Evolutionary conservation across 2,797 vertebrate genomes (phyloP).

Genomic region (Miichthys miiuy): DNA sequence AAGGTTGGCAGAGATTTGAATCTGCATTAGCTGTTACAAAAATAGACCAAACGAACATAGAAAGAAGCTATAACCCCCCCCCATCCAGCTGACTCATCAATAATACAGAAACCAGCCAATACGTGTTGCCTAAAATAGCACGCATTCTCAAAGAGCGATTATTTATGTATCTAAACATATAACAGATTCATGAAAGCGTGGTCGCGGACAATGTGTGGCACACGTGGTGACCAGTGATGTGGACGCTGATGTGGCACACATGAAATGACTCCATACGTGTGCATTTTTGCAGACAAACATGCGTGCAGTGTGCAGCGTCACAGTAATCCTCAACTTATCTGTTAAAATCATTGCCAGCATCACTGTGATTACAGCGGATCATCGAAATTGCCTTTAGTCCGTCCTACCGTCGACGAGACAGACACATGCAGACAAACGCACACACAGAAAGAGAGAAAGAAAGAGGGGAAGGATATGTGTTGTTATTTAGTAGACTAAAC

Average conservation of each 20-base stretch:
- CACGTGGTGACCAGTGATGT: constrained; percentile 37
- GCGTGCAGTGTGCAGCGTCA: constrained; percentile 12
- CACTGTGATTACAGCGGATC: constrained; percentile 43
- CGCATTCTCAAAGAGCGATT: constrained; percentile 62
- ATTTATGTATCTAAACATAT: constrained; percentile 67
- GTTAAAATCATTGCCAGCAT: constrained; percentile 42
- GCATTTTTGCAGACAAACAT: constrained; percentile 5
- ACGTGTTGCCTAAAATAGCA: constrained; percentile 65
- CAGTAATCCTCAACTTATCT: constrained; percentile 35
- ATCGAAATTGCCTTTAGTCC: constrained; percentile 40
- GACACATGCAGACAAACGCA: constrained; percentile 10
- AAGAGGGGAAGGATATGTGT: constrained; percentile 31
- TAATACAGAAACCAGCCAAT: constrained; percentile 47
- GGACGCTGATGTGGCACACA: constrained; percentile 25
- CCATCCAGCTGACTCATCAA: constrained; percentile 51
- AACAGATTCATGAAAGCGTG: constrained; percentile 56
- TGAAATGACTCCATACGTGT: constrained; percentile 6
- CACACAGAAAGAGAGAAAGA: constrained; percentile 3
- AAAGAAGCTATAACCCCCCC: constrained; percentile 13
- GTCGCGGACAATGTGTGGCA: constrained; percentile 26
- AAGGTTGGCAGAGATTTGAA: not conserved
- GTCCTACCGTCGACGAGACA: constrained; percentile 15
- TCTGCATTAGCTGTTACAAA: not conserved
- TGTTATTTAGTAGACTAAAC: constrained; percentile 44
- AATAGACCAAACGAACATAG: constrained; percentile 23